phyloP scores from a whole-genome alignment of 1,140 invertebrate genomes.

The Halyomorpha halys region DNA sequence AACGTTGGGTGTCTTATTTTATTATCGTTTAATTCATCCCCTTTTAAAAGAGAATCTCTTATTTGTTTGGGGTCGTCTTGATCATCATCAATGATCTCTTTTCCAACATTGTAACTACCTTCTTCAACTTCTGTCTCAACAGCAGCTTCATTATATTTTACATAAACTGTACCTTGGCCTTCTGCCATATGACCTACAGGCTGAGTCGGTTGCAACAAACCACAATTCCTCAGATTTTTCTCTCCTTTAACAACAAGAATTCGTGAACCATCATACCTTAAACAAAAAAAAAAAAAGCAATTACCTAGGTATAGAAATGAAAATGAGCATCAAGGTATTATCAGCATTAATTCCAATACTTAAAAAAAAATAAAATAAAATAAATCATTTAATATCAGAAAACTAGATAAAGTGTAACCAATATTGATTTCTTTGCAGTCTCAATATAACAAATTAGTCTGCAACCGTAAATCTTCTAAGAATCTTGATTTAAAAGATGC shows the following conservation, averaged over 20 bases:
- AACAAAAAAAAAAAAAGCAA: constrained; percentile 20
- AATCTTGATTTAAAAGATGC: no score
- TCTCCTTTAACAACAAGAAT: constrained; percentile 69
- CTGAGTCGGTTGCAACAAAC: constrained; percentile 45
- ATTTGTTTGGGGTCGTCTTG: not conserved
- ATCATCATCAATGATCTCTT: not conserved
- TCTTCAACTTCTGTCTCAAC: not conserved
- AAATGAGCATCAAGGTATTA: not conserved
- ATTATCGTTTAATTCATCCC: not conserved
- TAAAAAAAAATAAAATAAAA: no score
- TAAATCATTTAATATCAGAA: no score
- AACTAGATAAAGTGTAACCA: no score
- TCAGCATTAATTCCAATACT: not conserved
- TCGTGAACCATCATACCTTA: constrained; percentile 54
- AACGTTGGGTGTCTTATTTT: not conserved
- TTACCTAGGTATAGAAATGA: not conserved
- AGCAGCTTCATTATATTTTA: constrained; percentile 46
- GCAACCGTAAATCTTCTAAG: no score
- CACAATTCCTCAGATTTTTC: constrained; percentile 61
- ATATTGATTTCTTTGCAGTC: no score
- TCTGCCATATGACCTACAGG: constrained; percentile 37
- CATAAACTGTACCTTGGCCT: constrained; percentile 53
- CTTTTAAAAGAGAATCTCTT: not conserved
- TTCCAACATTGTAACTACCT: constrained; percentile 8
- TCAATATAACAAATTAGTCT: no score